Evolutionary conservation across 2,888 invertebrate genomes (phyloP), one percentile per base, ranked within the genome.

Genomic region (Pecten maximus): DNA sequence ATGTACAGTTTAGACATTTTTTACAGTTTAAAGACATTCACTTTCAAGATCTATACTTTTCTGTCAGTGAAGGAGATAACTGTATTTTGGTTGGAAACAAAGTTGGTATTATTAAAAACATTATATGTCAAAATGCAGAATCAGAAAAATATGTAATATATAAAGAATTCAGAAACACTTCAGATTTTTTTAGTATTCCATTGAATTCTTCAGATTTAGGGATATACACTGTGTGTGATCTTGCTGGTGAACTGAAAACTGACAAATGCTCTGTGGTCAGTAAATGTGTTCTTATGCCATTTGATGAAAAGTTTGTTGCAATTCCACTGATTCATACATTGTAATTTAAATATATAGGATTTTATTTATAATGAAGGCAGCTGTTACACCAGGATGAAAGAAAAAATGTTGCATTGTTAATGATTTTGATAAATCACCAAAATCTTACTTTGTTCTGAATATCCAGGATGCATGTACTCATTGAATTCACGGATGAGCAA

Each of bases 251-350:
- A 44, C 40, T 60, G 28, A 39, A 86, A 28, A 28, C 87, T 87
- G 74, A 40, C 16, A 44, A 87, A 87, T 40, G 40, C 40, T 87
- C 44, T 44, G 44, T 28, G 28, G 50, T 87, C 19, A 44, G 87
- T 87, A 89, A 89, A 89, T 44, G 44, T 23, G 60, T 60, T 87
- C 40, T 40, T 40, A 40, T 89, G 74, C 89, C 87, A 40, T 60
- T 86, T 40, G 48, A 60, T 86, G 87, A 86, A 54, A 89, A 89
- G 44, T 87, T 39, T 87, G 23, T 44, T 40, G 87, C 60, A 12
- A 89, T 88, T 89, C 89, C 87, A 44, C 87, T 89, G 35, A 89
- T 40, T 40, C 44, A 86, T 87, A 40, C 86, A 28, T 40, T 89
- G 28, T 87, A n/a, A n/a, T n/a, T n/a, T n/a, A 48, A 48, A 48